phyloP scores from a whole-genome alignment of 1,140 invertebrate species.

The Bombus confusus region DNA sequence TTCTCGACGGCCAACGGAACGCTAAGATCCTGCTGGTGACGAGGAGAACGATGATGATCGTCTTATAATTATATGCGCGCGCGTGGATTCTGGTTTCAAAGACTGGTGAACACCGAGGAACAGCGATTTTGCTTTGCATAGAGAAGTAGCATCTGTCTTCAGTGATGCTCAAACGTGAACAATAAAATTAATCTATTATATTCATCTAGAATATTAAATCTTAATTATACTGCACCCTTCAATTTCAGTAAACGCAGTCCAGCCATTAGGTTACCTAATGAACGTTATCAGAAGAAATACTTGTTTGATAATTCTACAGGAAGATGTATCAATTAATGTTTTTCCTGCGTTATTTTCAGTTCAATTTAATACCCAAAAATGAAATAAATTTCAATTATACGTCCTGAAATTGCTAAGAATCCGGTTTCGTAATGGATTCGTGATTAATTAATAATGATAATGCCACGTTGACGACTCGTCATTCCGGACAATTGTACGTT shows the following conservation, averaged over 20 bases:
- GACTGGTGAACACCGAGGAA: conserved; percentile 44
- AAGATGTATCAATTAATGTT: background rate
- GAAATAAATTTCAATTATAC: background rate
- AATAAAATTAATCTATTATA: background rate
- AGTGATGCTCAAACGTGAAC: conserved; percentile 61
- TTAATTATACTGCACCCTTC: background rate
- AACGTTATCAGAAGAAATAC: background rate
- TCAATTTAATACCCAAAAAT: background rate
- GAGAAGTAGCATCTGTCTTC: conserved; percentile 68
- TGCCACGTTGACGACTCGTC: background rate
- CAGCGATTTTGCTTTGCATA: conserved; percentile 69
- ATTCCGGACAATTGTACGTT: background rate
- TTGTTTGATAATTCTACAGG: background rate
- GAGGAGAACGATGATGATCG: conserved; percentile 67
- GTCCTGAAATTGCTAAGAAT: too few relatives aligned
- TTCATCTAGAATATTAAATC: background rate
- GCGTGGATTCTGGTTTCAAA: conserved; percentile 52
- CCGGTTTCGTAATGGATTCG: background rate
- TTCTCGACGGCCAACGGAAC: background rate
- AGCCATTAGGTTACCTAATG: background rate
- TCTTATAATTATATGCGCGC: conserved; percentile 70
- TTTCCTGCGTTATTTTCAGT: background rate
- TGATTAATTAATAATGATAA: conserved; percentile 16
- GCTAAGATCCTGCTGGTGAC: conserved; percentile 25
- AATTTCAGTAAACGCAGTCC: background rate